phyloP scores from a whole-genome alignment of 1,140 invertebrate species.

The Macrocentrus cingulum region DNA sequence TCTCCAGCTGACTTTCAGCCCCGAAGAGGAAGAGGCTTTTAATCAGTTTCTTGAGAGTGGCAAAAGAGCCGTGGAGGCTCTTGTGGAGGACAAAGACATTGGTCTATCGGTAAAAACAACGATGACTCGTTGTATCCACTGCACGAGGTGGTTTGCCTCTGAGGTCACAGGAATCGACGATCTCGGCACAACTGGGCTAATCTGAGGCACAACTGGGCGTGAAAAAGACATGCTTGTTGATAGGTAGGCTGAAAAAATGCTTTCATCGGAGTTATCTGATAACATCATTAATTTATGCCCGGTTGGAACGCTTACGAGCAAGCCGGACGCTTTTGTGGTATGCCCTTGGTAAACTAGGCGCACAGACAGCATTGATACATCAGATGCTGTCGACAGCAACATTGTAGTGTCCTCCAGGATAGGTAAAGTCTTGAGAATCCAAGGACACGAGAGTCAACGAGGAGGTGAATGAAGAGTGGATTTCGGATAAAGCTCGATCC shows the following conservation, averaged over 20 bases:
- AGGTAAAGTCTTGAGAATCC: constrained; percentile 92
- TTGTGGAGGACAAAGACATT: constrained; percentile 99
- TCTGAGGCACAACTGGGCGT: constrained; percentile 94
- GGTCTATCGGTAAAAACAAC: constrained; percentile 97
- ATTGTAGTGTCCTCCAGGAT: constrained; percentile 93
- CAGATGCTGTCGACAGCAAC: constrained; percentile 96
- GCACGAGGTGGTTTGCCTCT: constrained; percentile 95
- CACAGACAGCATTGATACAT: no score
- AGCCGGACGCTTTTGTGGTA: no score
- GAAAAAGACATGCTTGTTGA: constrained; percentile 97
- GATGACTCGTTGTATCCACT: constrained; percentile 99
- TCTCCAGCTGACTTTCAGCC: no score
- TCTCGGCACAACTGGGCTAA: no score
- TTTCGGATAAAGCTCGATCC: constrained; percentile 96
- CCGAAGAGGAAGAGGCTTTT: no score
- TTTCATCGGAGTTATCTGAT: no score
- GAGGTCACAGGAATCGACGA: constrained; percentile 98
- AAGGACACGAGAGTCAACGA: constrained; percentile 96
- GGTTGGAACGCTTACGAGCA: no score
- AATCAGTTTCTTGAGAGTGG: no score
- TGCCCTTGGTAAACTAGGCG: no score
- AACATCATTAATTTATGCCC: no score
- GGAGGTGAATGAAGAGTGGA: constrained; percentile 94
- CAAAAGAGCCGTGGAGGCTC: constrained; percentile 95
- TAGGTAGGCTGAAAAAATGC: constrained; percentile 98